Evolutionary conservation across 92 coral and sea anemone species (phyloP).

Genomic region (Palythoa grandiflora): DNA sequence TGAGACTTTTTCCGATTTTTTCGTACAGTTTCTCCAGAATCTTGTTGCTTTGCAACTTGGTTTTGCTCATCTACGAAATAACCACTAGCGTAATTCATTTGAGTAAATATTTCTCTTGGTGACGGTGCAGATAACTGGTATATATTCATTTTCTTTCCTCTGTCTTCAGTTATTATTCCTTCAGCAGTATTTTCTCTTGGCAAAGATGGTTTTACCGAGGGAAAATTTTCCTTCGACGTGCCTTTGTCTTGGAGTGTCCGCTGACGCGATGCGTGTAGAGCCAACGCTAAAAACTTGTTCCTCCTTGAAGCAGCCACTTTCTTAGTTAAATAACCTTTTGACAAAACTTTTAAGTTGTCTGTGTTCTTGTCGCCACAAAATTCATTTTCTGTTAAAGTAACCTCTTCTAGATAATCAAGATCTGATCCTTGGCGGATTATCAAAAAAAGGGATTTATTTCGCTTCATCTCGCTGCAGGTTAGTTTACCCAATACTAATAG

Average conservation of each 20-base stretch:
- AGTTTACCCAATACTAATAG: no score
- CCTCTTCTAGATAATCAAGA: neutral
- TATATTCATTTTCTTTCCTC: neutral
- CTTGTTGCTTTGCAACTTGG: neutral
- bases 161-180: neutral
- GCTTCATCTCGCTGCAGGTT: neutral
- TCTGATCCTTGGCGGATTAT: slow-evolving; percentile 39
- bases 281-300: neutral
- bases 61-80: slow-evolving; percentile 9
- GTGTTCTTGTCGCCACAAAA: neutral
- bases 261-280: slow-evolving; percentile 21
- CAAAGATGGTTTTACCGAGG: slow-evolving; percentile 23
- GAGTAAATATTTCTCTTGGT: neutral
- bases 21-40: neutral
- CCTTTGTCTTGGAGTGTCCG: neutral
- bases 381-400: neutral
- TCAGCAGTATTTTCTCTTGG: neutral
- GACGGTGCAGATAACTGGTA: neutral
- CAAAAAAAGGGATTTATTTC: slow-evolving; percentile 19
- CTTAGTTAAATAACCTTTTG: slow-evolving; percentile 16
- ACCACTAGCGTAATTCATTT: slow-evolving; percentile 4
- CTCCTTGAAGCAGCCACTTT: neutral
- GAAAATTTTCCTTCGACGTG: slow-evolving; percentile 12
- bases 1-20: neutral
- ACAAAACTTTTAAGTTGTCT: slow-evolving; percentile 1